These are phyloP conservation scores for Apomyelois bistriatella DNA, from an alignment of 2,888 invertebrate species.

Conservation along the genomic window DNA sequence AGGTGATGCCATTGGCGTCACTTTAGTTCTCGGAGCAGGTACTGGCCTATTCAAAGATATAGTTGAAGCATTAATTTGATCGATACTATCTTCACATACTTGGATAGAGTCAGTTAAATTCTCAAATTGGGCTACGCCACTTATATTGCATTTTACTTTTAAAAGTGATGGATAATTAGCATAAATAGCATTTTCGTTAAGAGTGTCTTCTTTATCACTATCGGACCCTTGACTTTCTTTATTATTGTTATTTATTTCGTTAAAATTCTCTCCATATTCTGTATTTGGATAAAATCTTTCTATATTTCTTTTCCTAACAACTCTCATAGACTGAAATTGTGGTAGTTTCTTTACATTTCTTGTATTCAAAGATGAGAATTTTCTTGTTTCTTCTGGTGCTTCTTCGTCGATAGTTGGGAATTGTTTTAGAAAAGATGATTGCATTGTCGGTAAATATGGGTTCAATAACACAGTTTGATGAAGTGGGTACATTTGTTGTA, in stretches of 20 bases:
- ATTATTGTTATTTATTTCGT: conserved; percentile 72
- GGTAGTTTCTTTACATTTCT: conserved; percentile 55
- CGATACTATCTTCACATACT: conserved; percentile 77
- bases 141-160: conserved; percentile 56
- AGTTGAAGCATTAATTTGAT: conserved; percentile 51
- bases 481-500: conserved; percentile 69
- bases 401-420: conserved; percentile 67
- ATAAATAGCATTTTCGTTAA: conserved; percentile 57
- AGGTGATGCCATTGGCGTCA: conserved; percentile 55
- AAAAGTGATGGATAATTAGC: conserved; percentile 66
- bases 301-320: conserved; percentile 66
- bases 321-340: conserved; percentile 72
- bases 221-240: conserved; percentile 44
- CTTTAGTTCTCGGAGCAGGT: conserved; percentile 80
- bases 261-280: conserved; percentile 69
- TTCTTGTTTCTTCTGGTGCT: conserved; percentile 50
- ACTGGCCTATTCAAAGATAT: conserved; percentile 77
- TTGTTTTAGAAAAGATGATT: conserved; percentile 62
- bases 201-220: conserved; percentile 35
- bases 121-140: conserved; percentile 77
- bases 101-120: conserved; percentile 84
- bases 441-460: conserved; percentile 67
- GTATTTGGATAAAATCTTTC: conserved; percentile 75
- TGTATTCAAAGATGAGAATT: conserved; percentile 69
- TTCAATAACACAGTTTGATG: conserved; percentile 68